Conservation (phyloP, 2,113 vertebrate species). For the Physeter macrocephalus region DNA sequence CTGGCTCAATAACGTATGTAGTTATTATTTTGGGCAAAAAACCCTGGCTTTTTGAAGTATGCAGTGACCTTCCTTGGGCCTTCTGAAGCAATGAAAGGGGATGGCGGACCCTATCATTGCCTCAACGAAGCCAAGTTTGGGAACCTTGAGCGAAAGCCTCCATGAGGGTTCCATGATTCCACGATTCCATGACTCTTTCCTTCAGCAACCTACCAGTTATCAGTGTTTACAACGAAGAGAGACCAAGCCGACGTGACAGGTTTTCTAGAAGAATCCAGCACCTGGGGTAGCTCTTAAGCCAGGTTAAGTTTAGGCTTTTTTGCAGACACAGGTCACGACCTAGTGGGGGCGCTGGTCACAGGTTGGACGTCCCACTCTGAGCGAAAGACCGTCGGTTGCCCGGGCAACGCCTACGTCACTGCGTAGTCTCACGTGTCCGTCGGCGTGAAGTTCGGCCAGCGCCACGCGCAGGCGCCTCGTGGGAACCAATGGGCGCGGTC, state of each 20-base stretch:
- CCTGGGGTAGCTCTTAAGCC: not conserved
- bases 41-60: not conserved
- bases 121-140: not conserved
- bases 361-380: accelerated
- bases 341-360: accelerated
- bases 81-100: not conserved
- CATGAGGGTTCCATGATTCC: not conserved
- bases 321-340: accelerated
- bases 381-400: not conserved
- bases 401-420: not conserved
- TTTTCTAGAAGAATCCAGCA: not conserved
- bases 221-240: not conserved
- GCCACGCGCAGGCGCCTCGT: not conserved
- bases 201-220: not conserved
- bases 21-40: not conserved
- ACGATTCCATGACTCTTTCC: not conserved
- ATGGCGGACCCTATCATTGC: not conserved
- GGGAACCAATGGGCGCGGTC: constrained; percentile 28
- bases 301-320: not conserved
- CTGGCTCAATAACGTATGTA: not conserved
- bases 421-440: accelerated
- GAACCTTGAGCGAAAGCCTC: not conserved
- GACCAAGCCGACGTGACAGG: not conserved
- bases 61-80: not conserved
- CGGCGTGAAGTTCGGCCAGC: accelerated